These are phyloP conservation scores for Oscheius sp. DNA, from an alignment of 2,888 invertebrate genomes.

Conservation along the genomic window DNA sequence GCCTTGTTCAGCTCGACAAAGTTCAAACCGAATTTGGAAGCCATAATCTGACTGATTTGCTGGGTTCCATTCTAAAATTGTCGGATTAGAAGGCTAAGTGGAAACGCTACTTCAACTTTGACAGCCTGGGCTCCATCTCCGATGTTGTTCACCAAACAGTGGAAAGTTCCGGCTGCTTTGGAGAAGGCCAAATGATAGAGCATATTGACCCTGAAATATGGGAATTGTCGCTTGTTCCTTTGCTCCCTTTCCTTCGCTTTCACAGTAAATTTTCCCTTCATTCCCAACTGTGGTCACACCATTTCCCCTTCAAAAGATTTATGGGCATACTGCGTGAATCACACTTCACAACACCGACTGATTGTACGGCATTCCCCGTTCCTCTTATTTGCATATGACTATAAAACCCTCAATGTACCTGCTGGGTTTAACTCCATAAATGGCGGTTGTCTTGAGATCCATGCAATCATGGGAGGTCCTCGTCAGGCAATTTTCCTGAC, in stretches of 20 bases:
- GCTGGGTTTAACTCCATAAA: conserved; percentile 48
- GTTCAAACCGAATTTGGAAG: conserved; percentile 28
- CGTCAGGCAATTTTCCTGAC: conserved; percentile 45
- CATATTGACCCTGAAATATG: conserved; percentile 43
- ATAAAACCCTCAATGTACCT: conserved; percentile 29
- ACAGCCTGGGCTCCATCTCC: conserved; percentile 50
- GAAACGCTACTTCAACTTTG: conserved; percentile 35
- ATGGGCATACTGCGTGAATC: background rate
- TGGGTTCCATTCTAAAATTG: conserved; percentile 44
- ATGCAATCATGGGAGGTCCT: conserved; percentile 42
- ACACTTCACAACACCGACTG: conserved; percentile 3
- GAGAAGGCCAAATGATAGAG: conserved; percentile 48
- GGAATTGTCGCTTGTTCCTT: background rate
- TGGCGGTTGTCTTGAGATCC: conserved; percentile 43
- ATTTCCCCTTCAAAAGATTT: conserved; percentile 5
- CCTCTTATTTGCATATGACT: background rate
- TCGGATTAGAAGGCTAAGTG: background rate
- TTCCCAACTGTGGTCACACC: conserved; percentile 9
- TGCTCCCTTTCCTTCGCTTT: no score
- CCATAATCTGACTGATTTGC: conserved; percentile 43
- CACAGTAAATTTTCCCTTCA: background rate
- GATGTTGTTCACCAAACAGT: conserved; percentile 42
- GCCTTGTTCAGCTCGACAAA: conserved; percentile 31
- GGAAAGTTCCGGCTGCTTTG: conserved; percentile 48
- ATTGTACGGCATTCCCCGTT: background rate